Percentiles rank a stretch among this genome's conserved stretches.
These are phyloP conservation scores for Petaurus breviceps DNA, from an alignment of 2,113 vertebrate genomes.

Conservation along the genomic window DNA sequence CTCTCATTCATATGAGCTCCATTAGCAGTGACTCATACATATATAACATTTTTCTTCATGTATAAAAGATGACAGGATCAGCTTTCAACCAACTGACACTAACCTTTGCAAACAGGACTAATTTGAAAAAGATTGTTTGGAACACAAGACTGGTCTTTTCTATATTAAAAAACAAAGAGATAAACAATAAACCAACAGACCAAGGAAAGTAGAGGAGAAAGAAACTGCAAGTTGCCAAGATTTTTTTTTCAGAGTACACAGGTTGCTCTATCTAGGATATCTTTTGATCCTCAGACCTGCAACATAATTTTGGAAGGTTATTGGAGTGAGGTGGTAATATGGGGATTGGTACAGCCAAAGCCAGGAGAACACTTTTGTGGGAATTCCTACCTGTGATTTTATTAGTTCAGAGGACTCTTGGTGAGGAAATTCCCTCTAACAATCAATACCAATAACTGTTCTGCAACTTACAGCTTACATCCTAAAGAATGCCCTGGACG, in stretches of 20 bases:
- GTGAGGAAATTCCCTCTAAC: no score
- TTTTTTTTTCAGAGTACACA: background rate
- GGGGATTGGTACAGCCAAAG: background rate
- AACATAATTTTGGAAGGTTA: background rate
- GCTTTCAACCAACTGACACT: background rate
- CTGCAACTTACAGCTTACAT: no score
- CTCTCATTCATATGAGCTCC: background rate
- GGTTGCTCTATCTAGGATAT: background rate
- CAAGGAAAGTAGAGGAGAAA: background rate
- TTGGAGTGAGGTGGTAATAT: background rate
- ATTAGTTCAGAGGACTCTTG: no score
- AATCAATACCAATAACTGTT: no score
- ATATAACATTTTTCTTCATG: background rate
- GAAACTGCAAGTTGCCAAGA: background rate
- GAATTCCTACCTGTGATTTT: background rate
- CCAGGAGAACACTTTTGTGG: background rate
- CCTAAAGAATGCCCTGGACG: no score
- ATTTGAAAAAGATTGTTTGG: background rate
- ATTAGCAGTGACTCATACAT: background rate
- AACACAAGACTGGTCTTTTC: background rate
- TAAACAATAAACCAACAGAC: background rate
- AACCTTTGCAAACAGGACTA: background rate
- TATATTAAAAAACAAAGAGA: background rate
- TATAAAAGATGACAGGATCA: background rate
- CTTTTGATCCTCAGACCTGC: background rate